Percentiles rank a stretch among this genome's conserved stretches.
Evolutionary conservation across 2,113 vertebrate species (phyloP).

Genomic region (Edolisoma coerulescens): DNA sequence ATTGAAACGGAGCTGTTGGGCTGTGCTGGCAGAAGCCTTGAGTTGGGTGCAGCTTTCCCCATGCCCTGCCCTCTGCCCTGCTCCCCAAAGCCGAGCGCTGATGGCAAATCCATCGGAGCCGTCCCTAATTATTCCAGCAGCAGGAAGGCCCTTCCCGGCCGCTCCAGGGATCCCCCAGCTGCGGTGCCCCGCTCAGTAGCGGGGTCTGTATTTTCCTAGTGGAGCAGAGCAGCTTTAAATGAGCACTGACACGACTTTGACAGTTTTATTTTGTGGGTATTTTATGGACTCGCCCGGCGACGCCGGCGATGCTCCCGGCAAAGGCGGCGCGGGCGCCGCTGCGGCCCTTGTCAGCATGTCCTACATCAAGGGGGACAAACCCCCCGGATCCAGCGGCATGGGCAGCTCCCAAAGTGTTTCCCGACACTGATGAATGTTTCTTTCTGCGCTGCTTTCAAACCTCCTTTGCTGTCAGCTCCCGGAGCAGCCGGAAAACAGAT

Average conservation of each 20-base stretch:
- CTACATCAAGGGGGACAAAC: conserved; percentile 28
- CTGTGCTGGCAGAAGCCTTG: background rate
- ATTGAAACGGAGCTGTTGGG: background rate
- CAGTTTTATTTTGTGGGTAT: conserved; percentile 50
- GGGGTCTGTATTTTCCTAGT: conserved; percentile 19
- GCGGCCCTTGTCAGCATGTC: conserved; percentile 53
- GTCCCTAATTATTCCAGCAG: background rate
- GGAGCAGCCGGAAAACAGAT: background rate
- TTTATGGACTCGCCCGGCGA: conserved; percentile 40
- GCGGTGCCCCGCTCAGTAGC: conserved; percentile 19
- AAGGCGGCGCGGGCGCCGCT: background rate
- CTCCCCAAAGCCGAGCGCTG: background rate
- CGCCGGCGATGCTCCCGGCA: background rate
- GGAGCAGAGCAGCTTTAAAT: conserved; percentile 42
- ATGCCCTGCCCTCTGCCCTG: accelerated
- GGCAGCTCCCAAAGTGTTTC: conserved; percentile 10
- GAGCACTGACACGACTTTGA: conserved; percentile 54
- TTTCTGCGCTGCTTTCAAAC: conserved; percentile 39
- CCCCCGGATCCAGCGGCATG: background rate
- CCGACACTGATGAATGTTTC: conserved; percentile 52
- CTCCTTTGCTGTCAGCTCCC: conserved; percentile 7
- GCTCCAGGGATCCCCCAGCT: background rate
- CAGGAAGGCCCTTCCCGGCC: background rate
- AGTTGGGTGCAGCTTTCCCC: background rate
- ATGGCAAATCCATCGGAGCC: background rate